These are phyloP conservation scores for Drosophila subquinaria DNA, from an alignment of 2,888 invertebrate species.

Conservation along the genomic window DNA sequence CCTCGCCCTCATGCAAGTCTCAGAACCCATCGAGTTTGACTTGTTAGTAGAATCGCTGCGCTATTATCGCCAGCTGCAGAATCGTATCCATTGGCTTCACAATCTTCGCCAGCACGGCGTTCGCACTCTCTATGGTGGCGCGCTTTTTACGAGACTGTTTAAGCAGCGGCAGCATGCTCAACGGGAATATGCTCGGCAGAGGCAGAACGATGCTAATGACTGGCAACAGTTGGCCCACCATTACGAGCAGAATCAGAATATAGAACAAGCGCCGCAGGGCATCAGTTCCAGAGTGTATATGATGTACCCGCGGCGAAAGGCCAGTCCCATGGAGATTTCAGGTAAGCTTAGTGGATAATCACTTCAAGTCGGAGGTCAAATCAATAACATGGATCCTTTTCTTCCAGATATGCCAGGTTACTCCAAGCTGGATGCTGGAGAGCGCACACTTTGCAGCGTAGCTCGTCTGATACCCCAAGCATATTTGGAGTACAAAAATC, in stretches of 20 bases:
- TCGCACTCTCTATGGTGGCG: slow-evolving; percentile 88
- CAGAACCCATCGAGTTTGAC: slow-evolving; percentile 91
- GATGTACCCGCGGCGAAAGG: slow-evolving; percentile 79
- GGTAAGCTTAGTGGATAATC: slow-evolving; percentile 48
- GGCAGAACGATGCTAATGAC: slow-evolving; percentile 56
- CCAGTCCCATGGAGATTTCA: slow-evolving; percentile 84
- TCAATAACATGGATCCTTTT: not conserved
- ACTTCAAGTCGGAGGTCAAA: not conserved
- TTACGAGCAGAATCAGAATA: slow-evolving; percentile 76
- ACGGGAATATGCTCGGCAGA: slow-evolving; percentile 70
- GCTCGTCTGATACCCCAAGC: slow-evolving; percentile 91
- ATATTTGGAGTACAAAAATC: slow-evolving; percentile 91
- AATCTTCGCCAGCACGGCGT: slow-evolving; percentile 91
- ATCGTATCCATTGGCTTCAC: slow-evolving; percentile 87
- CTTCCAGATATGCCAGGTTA: slow-evolving; percentile 92
- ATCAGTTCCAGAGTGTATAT: slow-evolving; percentile 65
- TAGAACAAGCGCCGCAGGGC: slow-evolving; percentile 61
- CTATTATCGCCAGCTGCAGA: slow-evolving; percentile 89
- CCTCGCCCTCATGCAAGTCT: slow-evolving; percentile 91
- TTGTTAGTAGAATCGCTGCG: slow-evolving; percentile 91
- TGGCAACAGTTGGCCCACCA: slow-evolving; percentile 75
- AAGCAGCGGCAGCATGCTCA: slow-evolving; percentile 85
- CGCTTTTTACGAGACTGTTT: slow-evolving; percentile 89
- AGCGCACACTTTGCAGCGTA: slow-evolving; percentile 91
- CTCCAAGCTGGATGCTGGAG: slow-evolving; percentile 89